These are phyloP conservation scores for Vidua macroura DNA, from an alignment of 2,113 vertebrate genomes.

Conservation along the genomic window DNA sequence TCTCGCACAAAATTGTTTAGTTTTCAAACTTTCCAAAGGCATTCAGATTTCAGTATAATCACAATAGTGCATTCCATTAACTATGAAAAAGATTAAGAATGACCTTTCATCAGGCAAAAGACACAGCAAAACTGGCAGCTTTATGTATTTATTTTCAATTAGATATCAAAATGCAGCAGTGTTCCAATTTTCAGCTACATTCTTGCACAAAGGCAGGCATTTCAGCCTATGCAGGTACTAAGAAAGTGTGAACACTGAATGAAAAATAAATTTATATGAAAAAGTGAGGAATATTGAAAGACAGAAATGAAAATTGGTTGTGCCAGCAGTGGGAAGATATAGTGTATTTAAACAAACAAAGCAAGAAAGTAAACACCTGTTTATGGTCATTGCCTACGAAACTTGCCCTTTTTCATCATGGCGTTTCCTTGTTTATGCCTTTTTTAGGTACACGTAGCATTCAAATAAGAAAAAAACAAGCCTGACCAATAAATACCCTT, in stretches of 20 bases:
- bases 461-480: background rate
- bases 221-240: background rate
- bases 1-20: slow-evolving; percentile 50
- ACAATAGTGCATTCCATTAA: slow-evolving; percentile 53
- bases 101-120: slow-evolving; percentile 66
- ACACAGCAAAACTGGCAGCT: slow-evolving; percentile 17
- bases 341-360: background rate
- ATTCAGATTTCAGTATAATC: slow-evolving; percentile 60
- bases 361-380: background rate
- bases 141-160: slow-evolving; percentile 60
- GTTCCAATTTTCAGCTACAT: background rate
- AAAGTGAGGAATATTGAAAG: background rate
- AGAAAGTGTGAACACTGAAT: background rate
- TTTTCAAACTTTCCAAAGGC: slow-evolving; percentile 65
- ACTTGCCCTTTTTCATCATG: background rate
- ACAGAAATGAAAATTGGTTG: background rate
- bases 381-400: background rate
- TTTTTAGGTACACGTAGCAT: background rate
- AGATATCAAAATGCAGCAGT: slow-evolving; percentile 8
- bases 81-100: slow-evolving; percentile 56
- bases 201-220: background rate
- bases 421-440: background rate
- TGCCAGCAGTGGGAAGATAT: background rate
- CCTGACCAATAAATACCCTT: background rate
- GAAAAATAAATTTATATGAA: background rate